These are phyloP conservation scores for Yoshiicerus persimilis DNA, from an alignment of 1,140 invertebrate species.

Conservation along the genomic window DNA sequence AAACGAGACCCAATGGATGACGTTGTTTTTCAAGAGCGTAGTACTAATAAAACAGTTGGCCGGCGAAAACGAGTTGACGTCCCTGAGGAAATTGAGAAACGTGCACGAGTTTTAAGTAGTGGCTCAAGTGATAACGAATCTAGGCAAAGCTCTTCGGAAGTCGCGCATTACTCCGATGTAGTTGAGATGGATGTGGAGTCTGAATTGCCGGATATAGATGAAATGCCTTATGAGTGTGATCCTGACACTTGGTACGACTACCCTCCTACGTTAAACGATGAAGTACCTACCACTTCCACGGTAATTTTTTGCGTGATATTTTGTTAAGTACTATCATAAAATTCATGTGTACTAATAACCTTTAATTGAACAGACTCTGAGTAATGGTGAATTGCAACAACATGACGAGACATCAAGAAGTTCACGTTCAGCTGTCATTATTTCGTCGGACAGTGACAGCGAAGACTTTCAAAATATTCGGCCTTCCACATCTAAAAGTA, in stretches of 20 bases:
- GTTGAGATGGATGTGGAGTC: background rate
- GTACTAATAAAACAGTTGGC: background rate
- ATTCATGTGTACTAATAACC: no score
- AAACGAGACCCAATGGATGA: slow-evolving; percentile 43
- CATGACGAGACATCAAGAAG: background rate
- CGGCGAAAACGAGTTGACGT: background rate
- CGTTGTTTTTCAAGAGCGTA: background rate
- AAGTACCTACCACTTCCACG: background rate
- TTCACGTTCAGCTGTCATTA: background rate
- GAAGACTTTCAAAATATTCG: background rate
- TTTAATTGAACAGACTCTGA: no score
- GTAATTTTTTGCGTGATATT: no score
- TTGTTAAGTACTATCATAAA: background rate
- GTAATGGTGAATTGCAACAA: background rate
- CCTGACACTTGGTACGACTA: background rate
- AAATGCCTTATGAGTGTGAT: no score
- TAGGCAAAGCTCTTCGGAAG: background rate
- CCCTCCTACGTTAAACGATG: background rate
- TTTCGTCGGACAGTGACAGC: background rate
- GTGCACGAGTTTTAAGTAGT: background rate
- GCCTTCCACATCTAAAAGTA: background rate
- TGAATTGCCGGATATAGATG: background rate
- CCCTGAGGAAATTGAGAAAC: background rate
- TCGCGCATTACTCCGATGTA: background rate
- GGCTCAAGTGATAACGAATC: background rate